A percentile compares a stretch with the other conserved stretches of the same genome.
Evolutionary conservation across 1,140 invertebrate genomes (phyloP).

Genomic region (Drosophila aff.): DNA sequence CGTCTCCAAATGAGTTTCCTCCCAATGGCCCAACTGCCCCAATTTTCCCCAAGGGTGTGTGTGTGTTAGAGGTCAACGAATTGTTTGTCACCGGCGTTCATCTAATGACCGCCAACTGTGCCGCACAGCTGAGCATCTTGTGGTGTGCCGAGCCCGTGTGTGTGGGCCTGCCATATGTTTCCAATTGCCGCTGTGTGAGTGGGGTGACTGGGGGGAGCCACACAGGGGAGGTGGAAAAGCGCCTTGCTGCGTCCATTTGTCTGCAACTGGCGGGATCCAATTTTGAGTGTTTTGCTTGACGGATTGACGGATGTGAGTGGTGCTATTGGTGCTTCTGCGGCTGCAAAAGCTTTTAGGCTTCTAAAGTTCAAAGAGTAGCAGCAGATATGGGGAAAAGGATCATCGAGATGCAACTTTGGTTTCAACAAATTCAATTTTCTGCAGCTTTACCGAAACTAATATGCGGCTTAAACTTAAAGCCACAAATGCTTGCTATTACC

Average conservation of each 20-base stretch:
- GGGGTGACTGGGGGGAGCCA: not conserved
- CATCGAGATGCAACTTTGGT: not conserved
- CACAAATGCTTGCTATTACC: not conserved
- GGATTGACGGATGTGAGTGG: conserved; percentile 52
- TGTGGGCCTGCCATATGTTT: conserved; percentile 60
- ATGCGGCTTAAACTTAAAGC: no score
- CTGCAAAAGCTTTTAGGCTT: conserved; percentile 24
- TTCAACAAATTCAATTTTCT: conserved; percentile 1
- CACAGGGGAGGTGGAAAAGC: conserved; percentile 13
- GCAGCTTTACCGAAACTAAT: not conserved
- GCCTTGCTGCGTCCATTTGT: conserved; percentile 77
- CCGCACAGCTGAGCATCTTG: conserved; percentile 69
- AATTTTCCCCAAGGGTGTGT: conserved; percentile 2
- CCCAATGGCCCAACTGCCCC: conserved; percentile 41
- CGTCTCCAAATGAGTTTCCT: conserved; percentile 65
- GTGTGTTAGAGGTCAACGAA: conserved; percentile 71
- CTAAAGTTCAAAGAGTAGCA: conserved; percentile 23
- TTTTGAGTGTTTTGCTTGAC: conserved; percentile 57
- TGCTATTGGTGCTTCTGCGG: conserved; percentile 20
- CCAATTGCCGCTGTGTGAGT: conserved; percentile 45
- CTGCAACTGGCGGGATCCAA: conserved; percentile 49
- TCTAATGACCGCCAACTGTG: conserved; percentile 81
- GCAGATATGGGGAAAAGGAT: not conserved
- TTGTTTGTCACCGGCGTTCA: conserved; percentile 59
- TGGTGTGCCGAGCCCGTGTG: conserved; percentile 12